phyloP scores from a whole-genome alignment of 2,888 invertebrate species.

The Lithophane leautieri region DNA sequence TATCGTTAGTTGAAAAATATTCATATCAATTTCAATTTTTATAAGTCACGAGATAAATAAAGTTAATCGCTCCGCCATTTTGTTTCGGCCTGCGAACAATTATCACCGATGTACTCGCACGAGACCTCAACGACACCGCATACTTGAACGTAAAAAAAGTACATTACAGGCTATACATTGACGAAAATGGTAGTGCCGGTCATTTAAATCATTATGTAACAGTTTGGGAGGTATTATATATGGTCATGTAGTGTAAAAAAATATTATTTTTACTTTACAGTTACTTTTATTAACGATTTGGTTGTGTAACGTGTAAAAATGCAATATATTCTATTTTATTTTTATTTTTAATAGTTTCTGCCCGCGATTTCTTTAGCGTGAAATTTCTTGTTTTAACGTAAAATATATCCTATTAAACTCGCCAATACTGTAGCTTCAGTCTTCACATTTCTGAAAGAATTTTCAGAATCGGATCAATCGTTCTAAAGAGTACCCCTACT shows the following conservation, averaged over 20 bases:
- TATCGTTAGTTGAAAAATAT: too few relatives aligned
- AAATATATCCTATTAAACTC: too few relatives aligned
- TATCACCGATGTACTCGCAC: conserved; percentile 24
- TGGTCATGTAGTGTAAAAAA: not conserved
- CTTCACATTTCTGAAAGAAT: too few relatives aligned
- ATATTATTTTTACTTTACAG: not conserved
- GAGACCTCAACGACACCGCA: conserved; percentile 4
- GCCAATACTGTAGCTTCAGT: too few relatives aligned
- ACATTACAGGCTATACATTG: conserved; percentile 15
- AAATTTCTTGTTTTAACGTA: too few relatives aligned
- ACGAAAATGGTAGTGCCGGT: conserved; percentile 18
- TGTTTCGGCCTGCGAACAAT: conserved; percentile 22
- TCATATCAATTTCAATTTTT: not conserved
- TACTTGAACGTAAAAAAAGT: conserved; percentile 31
- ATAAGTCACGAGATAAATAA: not conserved
- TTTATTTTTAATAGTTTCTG: too few relatives aligned
- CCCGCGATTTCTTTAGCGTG: too few relatives aligned
- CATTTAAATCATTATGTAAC: conserved; percentile 27
- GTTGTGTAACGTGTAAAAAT: not conserved
- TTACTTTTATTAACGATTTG: not conserved
- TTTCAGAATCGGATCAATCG: too few relatives aligned
- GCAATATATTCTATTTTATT: not conserved
- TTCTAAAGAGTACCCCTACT: too few relatives aligned
- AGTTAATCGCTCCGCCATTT: conserved; percentile 22
- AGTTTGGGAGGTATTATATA: not conserved